Conservation (phyloP, 2,888 invertebrate species). For the Busseola fusca region DNA sequence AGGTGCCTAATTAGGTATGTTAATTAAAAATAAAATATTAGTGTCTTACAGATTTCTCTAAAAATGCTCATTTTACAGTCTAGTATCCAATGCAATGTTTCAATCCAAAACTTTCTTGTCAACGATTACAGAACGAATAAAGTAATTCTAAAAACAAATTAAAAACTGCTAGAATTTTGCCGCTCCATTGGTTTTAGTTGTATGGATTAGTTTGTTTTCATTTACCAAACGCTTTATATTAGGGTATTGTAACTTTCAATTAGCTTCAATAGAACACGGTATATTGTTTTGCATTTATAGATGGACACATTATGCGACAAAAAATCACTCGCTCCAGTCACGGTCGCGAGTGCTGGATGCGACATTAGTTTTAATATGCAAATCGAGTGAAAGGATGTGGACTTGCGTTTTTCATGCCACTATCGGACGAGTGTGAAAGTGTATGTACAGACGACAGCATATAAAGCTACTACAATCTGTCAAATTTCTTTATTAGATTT, state of each 20-base stretch:
- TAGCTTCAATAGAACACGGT: constrained; percentile 26
- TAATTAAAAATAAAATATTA: neutral
- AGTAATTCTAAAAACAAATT: constrained; percentile 29
- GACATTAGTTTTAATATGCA: constrained; percentile 68
- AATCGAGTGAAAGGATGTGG: constrained; percentile 74
- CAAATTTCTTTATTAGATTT: too few relatives aligned
- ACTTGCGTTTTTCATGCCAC: constrained; percentile 58
- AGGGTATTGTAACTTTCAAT: constrained; percentile 11
- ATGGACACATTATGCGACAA: constrained; percentile 46
- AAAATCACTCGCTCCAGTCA: constrained; percentile 51
- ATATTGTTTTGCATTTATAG: constrained; percentile 27
- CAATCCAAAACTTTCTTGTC: constrained; percentile 20
- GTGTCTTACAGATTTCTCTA: constrained; percentile 24
- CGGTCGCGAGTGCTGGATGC: constrained; percentile 51
- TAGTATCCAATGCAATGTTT: constrained; percentile 11
- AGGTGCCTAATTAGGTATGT: too few relatives aligned
- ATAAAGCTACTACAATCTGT: too few relatives aligned
- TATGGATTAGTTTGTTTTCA: constrained; percentile 28
- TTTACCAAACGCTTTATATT: constrained; percentile 16
- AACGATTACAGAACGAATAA: constrained; percentile 19
- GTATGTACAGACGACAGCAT: too few relatives aligned
- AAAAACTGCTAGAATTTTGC: constrained; percentile 18
- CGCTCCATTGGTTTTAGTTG: constrained; percentile 29
- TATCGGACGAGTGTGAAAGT: constrained; percentile 61
- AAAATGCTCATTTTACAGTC: neutral